Percentiles rank a stretch among this genome's conserved stretches.
These are phyloP conservation scores for Habropoda laboriosa DNA, from an alignment of 1,140 invertebrate species.

Conservation along the genomic window DNA sequence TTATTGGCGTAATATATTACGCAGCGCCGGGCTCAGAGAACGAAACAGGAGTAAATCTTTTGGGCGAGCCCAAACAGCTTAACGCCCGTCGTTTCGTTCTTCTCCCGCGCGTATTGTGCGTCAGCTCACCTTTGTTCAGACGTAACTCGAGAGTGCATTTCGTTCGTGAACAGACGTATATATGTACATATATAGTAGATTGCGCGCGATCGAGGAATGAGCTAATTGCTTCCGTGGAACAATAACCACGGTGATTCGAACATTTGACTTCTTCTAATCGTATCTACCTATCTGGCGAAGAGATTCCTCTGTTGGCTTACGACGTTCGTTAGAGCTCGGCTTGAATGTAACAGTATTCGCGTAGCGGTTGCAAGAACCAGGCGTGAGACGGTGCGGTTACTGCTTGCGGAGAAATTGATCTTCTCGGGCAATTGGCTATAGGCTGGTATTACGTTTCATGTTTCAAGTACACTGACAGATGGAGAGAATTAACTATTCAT, in stretches of 20 bases:
- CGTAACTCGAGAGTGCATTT: background rate
- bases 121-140: background rate
- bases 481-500: background rate
- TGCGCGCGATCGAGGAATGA: background rate
- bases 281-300: too few species aligned
- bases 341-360: background rate
- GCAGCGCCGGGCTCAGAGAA: conserved; percentile 17
- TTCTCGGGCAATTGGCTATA: conserved; percentile 39
- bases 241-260: background rate
- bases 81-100: background rate
- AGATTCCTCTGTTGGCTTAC: background rate
- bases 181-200: too few species aligned
- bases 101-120: background rate
- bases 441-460: conserved; percentile 40
- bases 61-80: conserved; percentile 1
- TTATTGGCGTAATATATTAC: conserved; percentile 42
- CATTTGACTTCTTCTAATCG: background rate
- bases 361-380: conserved; percentile 22
- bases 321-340: conserved; percentile 51
- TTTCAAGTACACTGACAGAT: conserved; percentile 27
- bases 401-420: conserved; percentile 61
- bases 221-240: background rate
- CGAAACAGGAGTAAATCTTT: conserved; percentile 48
- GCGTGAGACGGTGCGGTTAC: conserved; percentile 44
- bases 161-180: too few species aligned